Percentiles rank a stretch among this genome's conserved stretches.
Evolutionary conservation across 2,113 vertebrate genomes (phyloP).

Genomic region (Egretta garzetta): DNA sequence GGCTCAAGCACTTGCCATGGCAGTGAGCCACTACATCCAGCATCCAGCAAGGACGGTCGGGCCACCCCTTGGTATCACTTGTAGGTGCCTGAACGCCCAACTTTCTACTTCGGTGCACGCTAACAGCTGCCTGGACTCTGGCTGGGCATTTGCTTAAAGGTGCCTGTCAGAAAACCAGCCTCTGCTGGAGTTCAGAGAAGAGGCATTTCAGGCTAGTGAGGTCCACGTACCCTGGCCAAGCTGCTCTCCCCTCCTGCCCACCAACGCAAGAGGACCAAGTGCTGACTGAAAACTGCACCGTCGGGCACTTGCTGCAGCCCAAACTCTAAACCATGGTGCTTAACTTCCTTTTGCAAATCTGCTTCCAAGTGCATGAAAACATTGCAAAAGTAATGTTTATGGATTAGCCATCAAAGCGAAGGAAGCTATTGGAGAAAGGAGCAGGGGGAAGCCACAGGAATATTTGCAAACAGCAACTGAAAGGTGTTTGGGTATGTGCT

Average conservation of each 20-base stretch:
- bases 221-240: background rate
- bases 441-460: background rate
- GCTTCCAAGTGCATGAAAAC: background rate
- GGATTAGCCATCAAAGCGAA: background rate
- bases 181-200: background rate
- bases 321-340: background rate
- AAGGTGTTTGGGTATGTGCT: background rate
- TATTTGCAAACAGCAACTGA: background rate
- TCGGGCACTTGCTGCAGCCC: background rate
- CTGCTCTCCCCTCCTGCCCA: background rate
- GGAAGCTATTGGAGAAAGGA: background rate
- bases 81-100: background rate
- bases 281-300: background rate
- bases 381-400: background rate
- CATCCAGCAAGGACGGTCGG: background rate
- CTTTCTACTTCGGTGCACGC: background rate
- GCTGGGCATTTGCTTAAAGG: background rate
- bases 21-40: background rate
- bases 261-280: background rate
- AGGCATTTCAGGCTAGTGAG: background rate
- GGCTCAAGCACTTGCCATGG: background rate
- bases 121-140: background rate
- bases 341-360: background rate
- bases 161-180: background rate
- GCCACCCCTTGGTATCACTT: background rate